Conservation (phyloP, 1,140 invertebrate species). For the Trialeurodes vaporariorum region DNA sequence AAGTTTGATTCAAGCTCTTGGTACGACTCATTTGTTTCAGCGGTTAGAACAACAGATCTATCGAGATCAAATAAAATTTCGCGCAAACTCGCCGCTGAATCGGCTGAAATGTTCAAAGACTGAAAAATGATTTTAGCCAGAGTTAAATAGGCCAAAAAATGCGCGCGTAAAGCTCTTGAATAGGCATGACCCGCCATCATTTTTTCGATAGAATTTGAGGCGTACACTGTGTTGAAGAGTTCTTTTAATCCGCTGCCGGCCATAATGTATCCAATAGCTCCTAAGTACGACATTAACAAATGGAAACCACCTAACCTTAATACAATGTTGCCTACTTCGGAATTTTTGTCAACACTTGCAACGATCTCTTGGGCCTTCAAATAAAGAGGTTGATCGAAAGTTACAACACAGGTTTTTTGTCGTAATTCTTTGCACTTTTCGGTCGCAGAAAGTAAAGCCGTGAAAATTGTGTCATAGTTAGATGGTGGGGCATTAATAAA, state of each 20-base stretch:
- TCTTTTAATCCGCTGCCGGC: slow-evolving; percentile 22
- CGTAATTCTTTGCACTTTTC: background rate
- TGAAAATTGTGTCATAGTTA: slow-evolving; percentile 1
- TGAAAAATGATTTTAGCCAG: slow-evolving; percentile 12
- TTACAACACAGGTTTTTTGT: slow-evolving; percentile 26
- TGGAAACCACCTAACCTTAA: slow-evolving; percentile 26
- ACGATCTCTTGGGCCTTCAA: slow-evolving; percentile 25
- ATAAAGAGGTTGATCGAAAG: slow-evolving; percentile 31
- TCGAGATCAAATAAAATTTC: background rate
- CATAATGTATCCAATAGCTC: slow-evolving; percentile 22
- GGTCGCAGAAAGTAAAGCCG: background rate
- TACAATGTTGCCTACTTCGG: background rate
- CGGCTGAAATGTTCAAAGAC: background rate
- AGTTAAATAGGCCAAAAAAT: slow-evolving; percentile 29
- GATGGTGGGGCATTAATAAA: background rate
- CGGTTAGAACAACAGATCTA: background rate
- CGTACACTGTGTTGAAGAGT: slow-evolving; percentile 25
- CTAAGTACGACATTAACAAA: slow-evolving; percentile 25
- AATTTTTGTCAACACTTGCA: background rate
- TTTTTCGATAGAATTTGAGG: slow-evolving; percentile 31
- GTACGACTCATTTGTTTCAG: background rate
- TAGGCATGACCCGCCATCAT: slow-evolving; percentile 31
- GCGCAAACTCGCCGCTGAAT: background rate
- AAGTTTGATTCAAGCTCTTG: background rate
- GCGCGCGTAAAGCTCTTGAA: slow-evolving; percentile 31